Evolutionary conservation across 53 echinoderm and acorn worm species (phyloP), one percentile per base, ranked within the genome.

Genomic region (Temnopleurus reevesii): DNA sequence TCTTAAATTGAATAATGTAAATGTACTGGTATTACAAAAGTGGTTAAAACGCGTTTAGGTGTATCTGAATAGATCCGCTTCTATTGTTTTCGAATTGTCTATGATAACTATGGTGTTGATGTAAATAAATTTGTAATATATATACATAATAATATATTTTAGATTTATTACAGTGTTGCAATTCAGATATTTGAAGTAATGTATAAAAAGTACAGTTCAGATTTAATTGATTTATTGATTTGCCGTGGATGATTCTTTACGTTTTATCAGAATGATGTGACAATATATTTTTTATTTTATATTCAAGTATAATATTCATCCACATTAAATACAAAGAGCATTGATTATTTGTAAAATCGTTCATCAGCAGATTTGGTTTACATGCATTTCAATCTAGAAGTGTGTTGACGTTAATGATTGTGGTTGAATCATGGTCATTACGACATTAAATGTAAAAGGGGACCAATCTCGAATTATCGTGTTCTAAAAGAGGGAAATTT

Each of bases 171-270:
- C 4, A 1, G 66, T 66, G 38, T 66, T 24, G 15, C 5, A 21
- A 66, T n/a, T 35, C n/a, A 19, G 21, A 18, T 12, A 36, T 38
- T 9, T 47, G 13, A 2, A 66, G 41, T 36, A 15, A 12, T 38
- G 8, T 38, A 66, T 41, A 66, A 5, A 12, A 66, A 38, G 34
- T 38, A 41, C 36, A 41, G 3, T 36, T n/a, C 8, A 21, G 33
- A 31, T 66, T 18, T 66, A 38, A 66, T 66, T 66, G 2, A 66
- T 66, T 66, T 41, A 66, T 66, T 66, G 66, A 66, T n/a, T 66
- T 66, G 66, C 66, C 21, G 66, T 66, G 66, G 19, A n/a, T 35
- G 10, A 13, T 38, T 4, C 38, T 4, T 41, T 61, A 29, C 4
- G 4, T 6, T 8, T 35, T 41, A 30, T 41, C 41, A 29, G 38